Percentiles rank a stretch among this genome's conserved stretches.
phyloP scores from a whole-genome alignment of 2,113 vertebrate species.

The Pristiophorus japonicus region DNA sequence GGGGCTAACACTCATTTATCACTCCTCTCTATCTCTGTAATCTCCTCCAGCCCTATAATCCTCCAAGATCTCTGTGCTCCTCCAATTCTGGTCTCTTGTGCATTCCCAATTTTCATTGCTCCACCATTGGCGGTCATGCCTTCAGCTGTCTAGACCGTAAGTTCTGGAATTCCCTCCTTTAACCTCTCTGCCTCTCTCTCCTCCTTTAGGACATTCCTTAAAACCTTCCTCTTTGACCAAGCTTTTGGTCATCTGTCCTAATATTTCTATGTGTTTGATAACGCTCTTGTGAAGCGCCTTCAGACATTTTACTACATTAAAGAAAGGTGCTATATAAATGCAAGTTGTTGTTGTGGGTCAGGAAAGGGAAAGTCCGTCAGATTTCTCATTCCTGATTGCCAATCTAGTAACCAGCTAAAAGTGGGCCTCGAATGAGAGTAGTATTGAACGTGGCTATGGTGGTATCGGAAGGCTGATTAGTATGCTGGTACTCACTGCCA shows the following conservation, averaged over 20 bases:
- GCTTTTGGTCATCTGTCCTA: background rate
- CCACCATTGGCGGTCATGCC: background rate
- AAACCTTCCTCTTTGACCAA: background rate
- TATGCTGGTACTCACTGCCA: background rate
- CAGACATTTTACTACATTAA: background rate
- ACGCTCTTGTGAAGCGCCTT: background rate
- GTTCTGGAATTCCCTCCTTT: background rate
- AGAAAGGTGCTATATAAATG: background rate
- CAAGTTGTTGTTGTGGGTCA: background rate
- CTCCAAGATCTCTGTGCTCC: background rate
- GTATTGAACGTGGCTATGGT: background rate
- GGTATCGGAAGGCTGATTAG: background rate
- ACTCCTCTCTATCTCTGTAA: background rate
- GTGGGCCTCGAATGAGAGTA: background rate
- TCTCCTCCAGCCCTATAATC: background rate
- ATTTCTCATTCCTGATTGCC: background rate
- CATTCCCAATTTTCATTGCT: background rate
- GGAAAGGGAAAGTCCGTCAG: background rate
- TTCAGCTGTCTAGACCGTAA: background rate
- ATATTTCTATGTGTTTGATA: background rate
- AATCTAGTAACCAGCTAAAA: background rate
- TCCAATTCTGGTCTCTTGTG: background rate
- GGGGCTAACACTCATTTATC: background rate
- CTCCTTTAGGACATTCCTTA: background rate
- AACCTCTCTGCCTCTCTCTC: background rate